Base-by-base conservation (phyloP, 2,888 invertebrate genomes). In the Caprella mutica region DNA sequence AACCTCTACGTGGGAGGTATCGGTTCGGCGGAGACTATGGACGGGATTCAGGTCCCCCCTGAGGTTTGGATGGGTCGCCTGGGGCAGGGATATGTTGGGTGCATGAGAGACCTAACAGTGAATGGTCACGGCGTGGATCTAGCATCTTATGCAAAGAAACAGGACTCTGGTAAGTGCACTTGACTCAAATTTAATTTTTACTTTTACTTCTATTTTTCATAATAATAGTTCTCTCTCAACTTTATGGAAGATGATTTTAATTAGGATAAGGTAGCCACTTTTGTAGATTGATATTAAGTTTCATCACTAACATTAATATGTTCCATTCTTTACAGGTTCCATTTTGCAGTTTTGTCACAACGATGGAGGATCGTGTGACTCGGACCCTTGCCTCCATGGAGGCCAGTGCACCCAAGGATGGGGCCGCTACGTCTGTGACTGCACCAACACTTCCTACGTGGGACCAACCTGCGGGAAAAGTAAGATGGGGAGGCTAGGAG, bases 401-500 rank as follows among this genome's bases (percentile, higher is more conserved):
- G 92, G 91, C 0, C 75, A 78, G 23, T 96, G 96, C 73, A 77
- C 82, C 4, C 93, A 94, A 72, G 96, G 96, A 0, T 96, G 94
- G 94, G 93, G 94, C 75, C 78, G 94, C 59, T 87, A 86, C 67
- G 80, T 90, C 53, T 96, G 96, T 71, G 93, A 96, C 73, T 96
- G 96, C 72, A 84, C 88, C 9, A 80, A 81, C 33, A 94, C 93
- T 0, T 80, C 84, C 65, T 93, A 84, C 70, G 85, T 85, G 0
- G 96, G 94, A 27, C 86, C 88, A 0, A 90, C 88, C 12, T 96
- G 96, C 75, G 90, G 90, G 65, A 78, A 86, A 76, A 84, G 86
- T 86, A 70, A 70, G 71, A 55, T 40, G 19, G 12, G 8, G 8
- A 14, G 5, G 14, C 17, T 52, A 19, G 29, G 21, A 12, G 2